A percentile compares a stretch with the other conserved stretches of the same genome.
phyloP scores from a whole-genome alignment of 2,113 vertebrate species.

The Panurus biarmicus region DNA sequence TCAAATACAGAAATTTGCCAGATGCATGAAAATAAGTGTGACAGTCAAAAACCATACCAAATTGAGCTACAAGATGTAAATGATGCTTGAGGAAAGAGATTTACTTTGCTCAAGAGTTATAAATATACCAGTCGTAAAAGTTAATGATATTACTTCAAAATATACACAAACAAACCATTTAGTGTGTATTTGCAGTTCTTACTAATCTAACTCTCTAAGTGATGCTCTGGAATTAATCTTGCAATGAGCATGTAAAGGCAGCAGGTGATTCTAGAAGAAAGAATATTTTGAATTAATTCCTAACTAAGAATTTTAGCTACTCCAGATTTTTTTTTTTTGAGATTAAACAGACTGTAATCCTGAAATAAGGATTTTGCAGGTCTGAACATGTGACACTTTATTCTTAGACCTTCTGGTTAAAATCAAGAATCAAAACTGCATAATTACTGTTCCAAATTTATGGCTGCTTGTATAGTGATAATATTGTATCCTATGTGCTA shows the following conservation, averaged over 20 bases:
- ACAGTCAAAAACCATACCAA: not conserved
- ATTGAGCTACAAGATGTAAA: not conserved
- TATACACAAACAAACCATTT: not conserved
- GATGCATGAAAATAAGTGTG: not conserved
- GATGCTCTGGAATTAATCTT: not conserved
- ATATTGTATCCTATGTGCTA: not conserved
- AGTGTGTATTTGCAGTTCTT: not conserved
- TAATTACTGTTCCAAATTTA: conserved; percentile 34
- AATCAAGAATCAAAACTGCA: conserved; percentile 20
- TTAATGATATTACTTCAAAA: not conserved
- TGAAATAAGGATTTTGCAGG: not conserved
- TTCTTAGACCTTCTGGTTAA: not conserved
- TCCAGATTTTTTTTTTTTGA: not conserved
- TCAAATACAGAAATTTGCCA: not conserved
- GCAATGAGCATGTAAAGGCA: not conserved
- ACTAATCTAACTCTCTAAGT: not conserved
- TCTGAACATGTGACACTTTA: not conserved
- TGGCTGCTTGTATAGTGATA: not conserved
- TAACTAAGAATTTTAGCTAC: not conserved
- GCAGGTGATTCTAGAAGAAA: not conserved
- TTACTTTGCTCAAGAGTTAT: not conserved
- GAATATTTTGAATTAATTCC: not conserved
- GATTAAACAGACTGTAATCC: not conserved
- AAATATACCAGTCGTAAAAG: not conserved
- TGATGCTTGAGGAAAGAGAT: not conserved